Conservation (phyloP, 2,113 vertebrate genomes). For the Vidua macroura region DNA sequence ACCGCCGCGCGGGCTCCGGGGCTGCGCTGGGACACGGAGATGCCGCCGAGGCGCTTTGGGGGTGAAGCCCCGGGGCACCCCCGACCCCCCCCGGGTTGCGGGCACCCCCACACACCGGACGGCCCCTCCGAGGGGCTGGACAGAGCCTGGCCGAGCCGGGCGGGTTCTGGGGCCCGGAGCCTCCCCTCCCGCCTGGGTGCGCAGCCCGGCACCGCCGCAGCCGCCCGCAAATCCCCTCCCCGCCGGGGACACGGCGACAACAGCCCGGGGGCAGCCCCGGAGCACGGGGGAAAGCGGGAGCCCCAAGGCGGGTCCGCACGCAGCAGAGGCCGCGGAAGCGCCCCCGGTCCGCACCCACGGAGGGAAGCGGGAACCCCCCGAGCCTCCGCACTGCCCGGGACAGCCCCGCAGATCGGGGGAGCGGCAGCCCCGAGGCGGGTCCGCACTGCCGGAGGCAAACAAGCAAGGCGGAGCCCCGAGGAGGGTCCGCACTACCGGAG, state of each 20-base stretch:
- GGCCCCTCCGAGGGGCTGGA: background rate
- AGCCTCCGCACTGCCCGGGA: background rate
- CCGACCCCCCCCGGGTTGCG: accelerated
- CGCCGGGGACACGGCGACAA: background rate
- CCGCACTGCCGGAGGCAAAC: background rate
- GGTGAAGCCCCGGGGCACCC: background rate
- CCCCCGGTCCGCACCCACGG: background rate
- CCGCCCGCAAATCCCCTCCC: background rate
- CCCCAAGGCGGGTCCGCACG: background rate
- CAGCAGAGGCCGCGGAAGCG: background rate
- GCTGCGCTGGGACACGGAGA: background rate
- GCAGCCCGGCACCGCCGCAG: background rate
- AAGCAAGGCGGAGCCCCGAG: accelerated
- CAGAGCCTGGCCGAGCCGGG: background rate
- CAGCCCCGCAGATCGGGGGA: background rate
- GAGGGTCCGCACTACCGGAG: background rate
- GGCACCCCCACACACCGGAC: background rate
- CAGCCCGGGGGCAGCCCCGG: background rate
- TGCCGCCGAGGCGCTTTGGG: background rate
- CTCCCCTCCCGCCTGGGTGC: background rate
- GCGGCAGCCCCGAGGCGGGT: too few relatives aligned
- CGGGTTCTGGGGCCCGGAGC: background rate
- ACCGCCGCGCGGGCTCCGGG: background rate
- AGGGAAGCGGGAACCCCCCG: background rate
- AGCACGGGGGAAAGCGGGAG: background rate